Evolutionary conservation across 2,797 vertebrate genomes (phyloP), one percentile per base, ranked within the genome.

Genomic region (Enteromius radiatus): DNA sequence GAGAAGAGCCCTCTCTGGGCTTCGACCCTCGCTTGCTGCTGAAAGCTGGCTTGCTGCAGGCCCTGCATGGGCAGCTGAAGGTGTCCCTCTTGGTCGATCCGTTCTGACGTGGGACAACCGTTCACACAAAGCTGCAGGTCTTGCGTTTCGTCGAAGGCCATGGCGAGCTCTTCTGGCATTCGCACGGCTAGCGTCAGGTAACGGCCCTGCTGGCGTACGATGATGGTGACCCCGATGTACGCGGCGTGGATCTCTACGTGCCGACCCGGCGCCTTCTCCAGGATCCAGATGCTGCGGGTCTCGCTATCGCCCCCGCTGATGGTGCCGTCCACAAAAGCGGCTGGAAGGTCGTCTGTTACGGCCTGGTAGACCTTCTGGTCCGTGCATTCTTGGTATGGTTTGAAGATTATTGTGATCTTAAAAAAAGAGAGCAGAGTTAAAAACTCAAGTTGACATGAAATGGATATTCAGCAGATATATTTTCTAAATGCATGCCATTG

Each of bases 321-420:
- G 0, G 97, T 97, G 54, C 98, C 98, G 7, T 99, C 98, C 59
- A 98, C 96, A 49, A 99, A 99, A 86, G 98, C 97, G 1, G 97
- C 96, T 0, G 98, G 98, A 73, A 99, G 95, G 91, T 97, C 96
- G 84, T 98, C 96, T 0, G 96, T 97, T 89, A 97, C 94, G 0
- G 97, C 98, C 85, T 99, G 98, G 93, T 99, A 99, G 0, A 99
- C 98, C 86, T 97, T 97, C 95, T 98, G 97, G 73, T 99, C 96
- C 1, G 96, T 98, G 81, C 98, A 99, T 68, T 96, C 96, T 71
- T 94, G 95, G 78, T 96, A 97, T 0, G 97, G 96, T 90, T 99
- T 99, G 89, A 99, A 99, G 91, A 99, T 99, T 78, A 99, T 92
- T 8, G 98, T 99, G 89, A 99, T 93, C 98, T 99, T 85, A 45